Conservation (phyloP, 2,888 invertebrate species). For the Fabriciana adippe region DNA sequence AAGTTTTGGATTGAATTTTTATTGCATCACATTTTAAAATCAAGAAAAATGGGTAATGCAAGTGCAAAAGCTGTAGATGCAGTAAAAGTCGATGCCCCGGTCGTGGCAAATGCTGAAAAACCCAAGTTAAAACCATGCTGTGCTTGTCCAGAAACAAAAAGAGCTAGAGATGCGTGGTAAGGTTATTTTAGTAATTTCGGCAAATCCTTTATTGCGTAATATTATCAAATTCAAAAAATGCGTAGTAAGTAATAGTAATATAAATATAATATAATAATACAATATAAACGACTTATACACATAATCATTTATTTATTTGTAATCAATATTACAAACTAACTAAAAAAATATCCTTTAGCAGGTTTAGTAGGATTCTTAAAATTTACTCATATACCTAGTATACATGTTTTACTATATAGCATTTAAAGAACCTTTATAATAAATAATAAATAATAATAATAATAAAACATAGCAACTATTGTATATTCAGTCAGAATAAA, state of each 20-base stretch:
- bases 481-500: too few species aligned
- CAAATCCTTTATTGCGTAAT: conserved; percentile 8
- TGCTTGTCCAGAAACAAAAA: conserved; percentile 98
- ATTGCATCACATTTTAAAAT: conserved; percentile 37
- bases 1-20: conserved; percentile 5
- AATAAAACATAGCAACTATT: background rate
- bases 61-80: conserved; percentile 69
- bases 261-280: too few species aligned
- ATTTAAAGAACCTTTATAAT: background rate
- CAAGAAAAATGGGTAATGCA: conserved; percentile 67
- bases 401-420: too few species aligned
- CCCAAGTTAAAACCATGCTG: conserved; percentile 97
- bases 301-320: too few species aligned
- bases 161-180: conserved; percentile 94
- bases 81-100: conserved; percentile 58
- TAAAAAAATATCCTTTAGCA: too few species aligned
- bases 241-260: background rate
- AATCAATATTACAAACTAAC: too few species aligned
- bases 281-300: too few species aligned
- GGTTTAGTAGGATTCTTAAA: too few species aligned
- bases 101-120: conserved; percentile 76
- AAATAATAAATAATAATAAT: too few species aligned
- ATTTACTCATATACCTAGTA: too few species aligned
- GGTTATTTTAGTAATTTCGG: conserved; percentile 53
- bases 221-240: background rate